Conservation (phyloP, 2,797 vertebrate genomes). For the Phylloscopus collybita region DNA sequence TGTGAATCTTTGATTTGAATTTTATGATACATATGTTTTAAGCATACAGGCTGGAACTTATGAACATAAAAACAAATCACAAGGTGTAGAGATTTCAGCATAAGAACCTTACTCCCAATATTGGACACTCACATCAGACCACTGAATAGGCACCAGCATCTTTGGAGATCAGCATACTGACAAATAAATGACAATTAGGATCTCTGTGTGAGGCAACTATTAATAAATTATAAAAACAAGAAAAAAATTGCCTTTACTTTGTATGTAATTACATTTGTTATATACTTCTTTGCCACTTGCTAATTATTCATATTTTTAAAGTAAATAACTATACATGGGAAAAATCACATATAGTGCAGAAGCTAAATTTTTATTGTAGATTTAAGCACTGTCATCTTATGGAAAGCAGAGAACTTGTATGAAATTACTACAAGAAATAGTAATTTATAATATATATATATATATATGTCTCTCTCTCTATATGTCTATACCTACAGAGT, state of each 20-base stretch:
- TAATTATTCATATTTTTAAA: background rate
- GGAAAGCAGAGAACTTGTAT: background rate
- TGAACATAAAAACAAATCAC: background rate
- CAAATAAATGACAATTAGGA: background rate
- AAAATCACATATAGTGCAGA: background rate
- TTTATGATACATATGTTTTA: background rate
- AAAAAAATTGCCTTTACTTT: background rate
- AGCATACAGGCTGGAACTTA: background rate
- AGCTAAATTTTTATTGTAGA: background rate
- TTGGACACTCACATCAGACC: background rate
- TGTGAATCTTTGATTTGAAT: background rate
- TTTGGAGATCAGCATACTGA: background rate
- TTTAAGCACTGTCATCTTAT: background rate
- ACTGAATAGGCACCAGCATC: background rate
- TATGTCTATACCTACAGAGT: fast-evolving
- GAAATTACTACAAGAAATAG: background rate
- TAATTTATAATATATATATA: too few relatives aligned
- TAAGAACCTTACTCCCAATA: background rate
- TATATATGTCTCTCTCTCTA: too few relatives aligned
- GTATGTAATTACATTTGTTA: background rate
- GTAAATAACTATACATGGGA: background rate
- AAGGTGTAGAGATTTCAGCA: background rate
- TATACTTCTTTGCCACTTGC: background rate
- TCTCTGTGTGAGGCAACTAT: background rate
- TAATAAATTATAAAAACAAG: background rate